Percentiles rank a stretch among this genome's conserved stretches.
Evolutionary conservation across 2,888 invertebrate species (phyloP).

Genomic region (Hirtodrosophila confusa): DNA sequence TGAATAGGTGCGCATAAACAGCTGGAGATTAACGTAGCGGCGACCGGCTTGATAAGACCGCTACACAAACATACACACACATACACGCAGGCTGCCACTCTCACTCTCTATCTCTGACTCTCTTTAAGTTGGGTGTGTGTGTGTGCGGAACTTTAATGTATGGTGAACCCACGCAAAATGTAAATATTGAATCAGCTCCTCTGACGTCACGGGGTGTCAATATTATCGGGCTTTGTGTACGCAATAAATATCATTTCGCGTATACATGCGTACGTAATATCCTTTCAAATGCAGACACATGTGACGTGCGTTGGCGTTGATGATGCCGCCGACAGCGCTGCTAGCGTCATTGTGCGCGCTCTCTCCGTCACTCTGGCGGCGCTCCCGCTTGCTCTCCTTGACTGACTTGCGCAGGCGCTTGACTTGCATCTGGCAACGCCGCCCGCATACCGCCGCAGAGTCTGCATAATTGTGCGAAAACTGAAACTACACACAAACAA

Average conservation of each 20-base stretch:
- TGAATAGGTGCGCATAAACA: slow-evolving; percentile 6
- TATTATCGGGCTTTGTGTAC: slow-evolving; percentile 57
- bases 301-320: slow-evolving; percentile 35
- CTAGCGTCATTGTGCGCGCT: slow-evolving; percentile 9
- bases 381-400: slow-evolving; percentile 30
- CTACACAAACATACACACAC: neutral
- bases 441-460: slow-evolving; percentile 25
- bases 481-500: neutral
- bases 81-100: slow-evolving; percentile 1
- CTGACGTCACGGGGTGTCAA: slow-evolving; percentile 55
- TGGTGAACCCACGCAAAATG: slow-evolving; percentile 45
- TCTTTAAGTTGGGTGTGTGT: neutral
- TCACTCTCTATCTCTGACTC: neutral
- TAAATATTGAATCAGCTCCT: slow-evolving; percentile 7
- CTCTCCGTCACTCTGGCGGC: neutral
- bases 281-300: slow-evolving; percentile 38
- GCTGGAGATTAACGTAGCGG: slow-evolving; percentile 18
- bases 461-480: slow-evolving; percentile 26
- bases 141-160: neutral
- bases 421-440: slow-evolving; percentile 63
- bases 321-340: slow-evolving; percentile 28
- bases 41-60: slow-evolving; percentile 19
- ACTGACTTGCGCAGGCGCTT: slow-evolving; percentile 63
- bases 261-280: slow-evolving; percentile 39
- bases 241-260: slow-evolving; percentile 8